Conservation (phyloP, 2,113 vertebrate genomes). For the Elachura formosa region DNA sequence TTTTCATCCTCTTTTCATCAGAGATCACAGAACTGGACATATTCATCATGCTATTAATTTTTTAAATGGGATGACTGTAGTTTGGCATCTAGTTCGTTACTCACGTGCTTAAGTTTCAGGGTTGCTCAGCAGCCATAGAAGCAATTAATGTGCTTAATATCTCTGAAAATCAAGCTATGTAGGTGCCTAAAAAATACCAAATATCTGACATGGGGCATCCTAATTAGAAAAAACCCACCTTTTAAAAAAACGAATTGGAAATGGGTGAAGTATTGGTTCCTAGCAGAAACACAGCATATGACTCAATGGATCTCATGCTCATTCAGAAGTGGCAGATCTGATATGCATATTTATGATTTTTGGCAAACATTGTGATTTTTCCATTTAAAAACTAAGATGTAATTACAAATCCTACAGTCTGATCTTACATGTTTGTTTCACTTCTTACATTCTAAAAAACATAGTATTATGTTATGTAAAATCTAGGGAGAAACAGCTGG, state of each 20-base stretch:
- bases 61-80: not conserved
- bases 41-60: not conserved
- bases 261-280: not conserved
- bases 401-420: not conserved
- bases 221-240: not conserved
- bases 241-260: not conserved
- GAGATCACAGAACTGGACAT: not conserved
- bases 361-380: not conserved
- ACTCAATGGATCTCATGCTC: not conserved
- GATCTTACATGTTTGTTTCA: not conserved
- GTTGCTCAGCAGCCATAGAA: not conserved
- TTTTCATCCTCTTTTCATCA: not conserved
- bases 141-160: not conserved
- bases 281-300: not conserved
- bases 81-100: not conserved
- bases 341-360: not conserved
- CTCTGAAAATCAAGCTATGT: not conserved
- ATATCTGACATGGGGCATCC: not conserved
- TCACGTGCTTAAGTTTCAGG: not conserved
- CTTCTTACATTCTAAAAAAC: not conserved
- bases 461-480: not conserved
- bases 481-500: not conserved
- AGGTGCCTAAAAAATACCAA: not conserved
- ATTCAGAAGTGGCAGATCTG: not conserved
- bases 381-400: not conserved